Percentiles rank a stretch among this genome's conserved stretches.
Conservation (phyloP, 2,113 vertebrate genomes). For the Alectura lathami region DNA sequence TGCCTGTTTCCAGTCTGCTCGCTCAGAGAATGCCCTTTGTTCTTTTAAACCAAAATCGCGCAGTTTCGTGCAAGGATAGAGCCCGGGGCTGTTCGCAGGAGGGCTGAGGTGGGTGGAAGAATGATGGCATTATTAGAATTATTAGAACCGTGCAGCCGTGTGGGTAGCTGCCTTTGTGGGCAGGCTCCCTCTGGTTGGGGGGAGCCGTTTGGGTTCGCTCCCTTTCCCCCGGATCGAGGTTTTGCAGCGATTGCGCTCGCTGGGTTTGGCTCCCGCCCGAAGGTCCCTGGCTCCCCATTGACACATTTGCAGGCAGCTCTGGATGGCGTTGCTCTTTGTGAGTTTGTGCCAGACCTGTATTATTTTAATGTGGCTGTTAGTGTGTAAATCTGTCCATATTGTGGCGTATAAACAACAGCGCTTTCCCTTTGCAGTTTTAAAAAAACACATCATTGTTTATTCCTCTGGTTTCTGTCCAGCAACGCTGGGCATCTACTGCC, state of each 20-base stretch:
- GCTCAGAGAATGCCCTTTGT: not conserved
- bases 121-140: slow-evolving; percentile 54
- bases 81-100: slow-evolving; percentile 16
- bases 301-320: not conserved
- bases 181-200: not conserved
- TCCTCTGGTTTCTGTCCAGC: not conserved
- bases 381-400: not conserved
- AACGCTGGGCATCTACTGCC: not conserved
- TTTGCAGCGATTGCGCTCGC: not conserved
- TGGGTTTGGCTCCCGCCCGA: not conserved
- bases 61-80: not conserved
- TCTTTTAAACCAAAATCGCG: not conserved
- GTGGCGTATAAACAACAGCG: not conserved
- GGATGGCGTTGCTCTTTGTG: not conserved
- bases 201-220: not conserved
- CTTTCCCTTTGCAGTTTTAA: not conserved
- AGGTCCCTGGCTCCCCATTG: not conserved
- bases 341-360: not conserved
- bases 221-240: not conserved
- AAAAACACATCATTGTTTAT: not conserved
- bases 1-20: not conserved
- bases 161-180: not conserved
- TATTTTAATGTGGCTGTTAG: not conserved
- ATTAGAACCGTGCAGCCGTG: not conserved
- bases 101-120: slow-evolving; percentile 54